Evolutionary conservation across 2,888 invertebrate genomes (phyloP).

Genomic region (Catocala sponsa): DNA sequence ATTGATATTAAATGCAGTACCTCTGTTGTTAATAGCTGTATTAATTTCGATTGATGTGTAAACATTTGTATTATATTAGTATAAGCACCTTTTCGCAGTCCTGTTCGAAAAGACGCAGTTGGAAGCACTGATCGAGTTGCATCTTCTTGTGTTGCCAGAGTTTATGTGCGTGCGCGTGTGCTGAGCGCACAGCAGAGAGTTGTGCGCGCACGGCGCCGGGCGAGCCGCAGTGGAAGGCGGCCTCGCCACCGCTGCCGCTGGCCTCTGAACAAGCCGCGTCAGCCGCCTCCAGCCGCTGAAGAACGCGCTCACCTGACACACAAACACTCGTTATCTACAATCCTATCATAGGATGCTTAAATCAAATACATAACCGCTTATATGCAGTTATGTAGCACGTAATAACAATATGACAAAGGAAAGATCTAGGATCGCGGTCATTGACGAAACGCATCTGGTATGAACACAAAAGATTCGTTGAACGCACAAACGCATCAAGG

Average conservation of each 20-base stretch:
- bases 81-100: constrained; percentile 96
- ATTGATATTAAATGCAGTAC: neutral
- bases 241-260: constrained; percentile 89
- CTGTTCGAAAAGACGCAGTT: constrained; percentile 97
- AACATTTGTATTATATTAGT: too few species aligned
- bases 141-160: constrained; percentile 98
- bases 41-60: too few species aligned
- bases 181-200: constrained; percentile 95
- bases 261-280: constrained; percentile 87
- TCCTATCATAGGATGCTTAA: neutral
- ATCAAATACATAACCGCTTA: too few species aligned
- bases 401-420: neutral
- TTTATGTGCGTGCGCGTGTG: constrained; percentile 96
- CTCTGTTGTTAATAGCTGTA: too few species aligned
- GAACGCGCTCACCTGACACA: constrained; percentile 90
- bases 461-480: neutral
- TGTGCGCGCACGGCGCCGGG: constrained; percentile 93
- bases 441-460: neutral
- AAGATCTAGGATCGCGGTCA: neutral
- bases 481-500: neutral
- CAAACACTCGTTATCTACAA: neutral
- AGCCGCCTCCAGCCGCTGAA: constrained; percentile 89
- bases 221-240: constrained; percentile 92
- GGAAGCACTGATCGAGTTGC: constrained; percentile 98
- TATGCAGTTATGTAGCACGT: too few species aligned